These are phyloP conservation scores for Tricholauxania praeusta DNA, from an alignment of 2,888 invertebrate species.

Conservation along the genomic window DNA sequence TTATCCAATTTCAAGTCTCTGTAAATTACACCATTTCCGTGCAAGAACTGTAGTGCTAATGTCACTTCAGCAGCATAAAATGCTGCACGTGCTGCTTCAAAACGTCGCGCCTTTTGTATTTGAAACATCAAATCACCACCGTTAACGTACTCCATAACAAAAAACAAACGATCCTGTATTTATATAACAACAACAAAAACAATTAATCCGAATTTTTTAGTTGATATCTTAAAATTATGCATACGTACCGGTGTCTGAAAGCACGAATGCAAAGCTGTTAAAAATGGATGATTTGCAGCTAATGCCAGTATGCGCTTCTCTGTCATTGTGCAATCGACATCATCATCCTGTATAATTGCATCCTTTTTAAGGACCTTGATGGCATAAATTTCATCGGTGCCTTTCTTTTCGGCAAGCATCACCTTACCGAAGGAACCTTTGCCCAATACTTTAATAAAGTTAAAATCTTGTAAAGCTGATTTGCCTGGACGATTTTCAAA, in stretches of 20 bases:
- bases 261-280: conserved; percentile 96
- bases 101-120: conserved; percentile 97
- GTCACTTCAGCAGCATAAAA: conserved; percentile 99
- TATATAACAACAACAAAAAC: not conserved
- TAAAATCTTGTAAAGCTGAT: conserved; percentile 88
- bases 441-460: conserved; percentile 97
- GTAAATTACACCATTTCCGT: conserved; percentile 97
- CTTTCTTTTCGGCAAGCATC: conserved; percentile 95
- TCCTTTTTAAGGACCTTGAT: conserved; percentile 96
- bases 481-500: conserved; percentile 69
- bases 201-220: not conserved
- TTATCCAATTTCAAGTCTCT: conserved; percentile 99
- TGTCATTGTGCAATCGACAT: conserved; percentile 99
- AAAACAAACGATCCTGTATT: conserved; percentile 92
- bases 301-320: conserved; percentile 96
- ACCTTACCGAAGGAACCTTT: conserved; percentile 99
- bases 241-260: conserved; percentile 87
- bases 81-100: conserved; percentile 93
- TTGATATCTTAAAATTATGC: not conserved
- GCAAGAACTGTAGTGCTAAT: conserved; percentile 96
- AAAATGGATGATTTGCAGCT: conserved; percentile 98
- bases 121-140: conserved; percentile 99
- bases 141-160: conserved; percentile 99
- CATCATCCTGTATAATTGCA: conserved; percentile 98
- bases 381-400: conserved; percentile 90